These are phyloP conservation scores for Micoletzkya japonica DNA, from an alignment of 2,888 invertebrate species.

Conservation along the genomic window DNA sequence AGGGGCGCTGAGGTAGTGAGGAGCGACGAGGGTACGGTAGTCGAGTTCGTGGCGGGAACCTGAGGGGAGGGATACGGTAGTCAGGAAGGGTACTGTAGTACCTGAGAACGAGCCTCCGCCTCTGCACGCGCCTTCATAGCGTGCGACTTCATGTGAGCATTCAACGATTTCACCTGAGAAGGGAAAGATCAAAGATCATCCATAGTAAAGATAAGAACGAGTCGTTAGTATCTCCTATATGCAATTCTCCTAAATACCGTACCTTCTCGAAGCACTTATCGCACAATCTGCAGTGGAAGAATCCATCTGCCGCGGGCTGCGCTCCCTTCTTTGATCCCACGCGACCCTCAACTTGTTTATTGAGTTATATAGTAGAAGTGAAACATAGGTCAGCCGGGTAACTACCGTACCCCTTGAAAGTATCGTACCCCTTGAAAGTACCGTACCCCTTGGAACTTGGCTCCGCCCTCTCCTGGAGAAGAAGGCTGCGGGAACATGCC, in stretches of 20 bases:
- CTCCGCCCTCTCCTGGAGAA: not conserved
- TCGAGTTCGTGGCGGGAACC: not conserved
- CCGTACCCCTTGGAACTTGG: no score
- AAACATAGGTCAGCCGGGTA: no score
- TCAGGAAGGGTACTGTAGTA: not conserved
- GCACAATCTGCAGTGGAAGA: slow-evolving; percentile 62
- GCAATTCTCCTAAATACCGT: not conserved
- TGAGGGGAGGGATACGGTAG: not conserved
- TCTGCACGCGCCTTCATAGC: slow-evolving; percentile 66
- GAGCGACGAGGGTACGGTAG: not conserved
- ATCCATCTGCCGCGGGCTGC: slow-evolving; percentile 62
- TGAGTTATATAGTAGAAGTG: no score
- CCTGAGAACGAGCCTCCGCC: slow-evolving; percentile 48
- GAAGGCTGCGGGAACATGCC: not conserved
- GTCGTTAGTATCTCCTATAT: not conserved
- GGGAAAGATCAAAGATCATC: not conserved
- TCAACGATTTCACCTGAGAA: slow-evolving; percentile 80
- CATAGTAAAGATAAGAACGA: not conserved
- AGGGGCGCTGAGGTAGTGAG: not conserved
- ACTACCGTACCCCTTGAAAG: no score
- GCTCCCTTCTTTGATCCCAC: slow-evolving; percentile 56
- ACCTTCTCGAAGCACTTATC: slow-evolving; percentile 63
- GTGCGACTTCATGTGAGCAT: slow-evolving; percentile 99
- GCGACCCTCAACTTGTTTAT: slow-evolving; percentile 1
- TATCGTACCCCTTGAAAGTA: no score